Evolutionary conservation across 1,140 invertebrate genomes (phyloP), one percentile per base, ranked within the genome.

Genomic region (Cryptotermes secundus): DNA sequence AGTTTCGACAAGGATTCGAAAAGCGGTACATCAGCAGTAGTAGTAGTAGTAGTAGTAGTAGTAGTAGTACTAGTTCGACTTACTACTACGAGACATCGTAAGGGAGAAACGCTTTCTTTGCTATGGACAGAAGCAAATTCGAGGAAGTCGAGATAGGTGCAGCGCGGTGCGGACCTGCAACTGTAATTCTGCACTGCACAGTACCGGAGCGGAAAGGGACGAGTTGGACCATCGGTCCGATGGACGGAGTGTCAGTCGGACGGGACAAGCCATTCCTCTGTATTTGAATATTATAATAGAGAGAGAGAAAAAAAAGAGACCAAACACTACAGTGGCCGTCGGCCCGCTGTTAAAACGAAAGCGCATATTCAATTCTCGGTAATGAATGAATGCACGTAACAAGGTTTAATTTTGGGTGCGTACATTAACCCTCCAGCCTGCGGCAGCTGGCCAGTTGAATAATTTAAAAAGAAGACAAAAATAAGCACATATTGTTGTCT

Each of bases 211-310:
- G 59, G 26, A 72, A 72, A 72, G 59, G 59, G 26, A 1, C 26
- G 26, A 49, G 59, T 14, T 72, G 59, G n/a, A 26, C 59, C n/a
- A 49, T 16, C 16, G 45, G 45, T 6, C 31, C 26, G 59, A 72
- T 16, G 59, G 26, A 72, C 59, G 14, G 6, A 9, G 59, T 72
- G 59, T n/a, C n/a, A 72, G 59, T 31, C 59, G 26, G 26, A 72
- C 59, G 59, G 59, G 26, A 26, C 26, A 14, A 31, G n/a, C 59
- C 26, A 26, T 16, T 59, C 26, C 59, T 72, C 59, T 31, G 59
- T 72, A 72, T 72, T 72, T 72, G 59, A 72, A 72, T 72, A 72
- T 72, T 31, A 72, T 72, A 72, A 72, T 72, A 72, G 26, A 72
- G n/a, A 38, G 1, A 72, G 9, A 72, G 4, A 59, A n/a, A n/a